Conservation (phyloP, 2,888 invertebrate species). For the Eupithecia abbreviata region DNA sequence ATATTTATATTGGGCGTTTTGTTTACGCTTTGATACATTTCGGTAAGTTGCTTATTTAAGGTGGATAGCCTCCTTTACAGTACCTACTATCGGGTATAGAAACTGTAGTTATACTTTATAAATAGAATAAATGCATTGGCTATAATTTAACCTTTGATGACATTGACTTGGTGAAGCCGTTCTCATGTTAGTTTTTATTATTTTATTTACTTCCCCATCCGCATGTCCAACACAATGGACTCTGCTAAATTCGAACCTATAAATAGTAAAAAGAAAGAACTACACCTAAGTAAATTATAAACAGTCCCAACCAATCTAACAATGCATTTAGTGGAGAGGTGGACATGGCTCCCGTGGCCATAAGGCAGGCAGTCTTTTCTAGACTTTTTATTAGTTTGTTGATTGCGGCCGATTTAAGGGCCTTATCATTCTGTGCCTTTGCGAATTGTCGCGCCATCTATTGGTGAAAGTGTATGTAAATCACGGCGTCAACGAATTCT, state of each 20-base stretch:
- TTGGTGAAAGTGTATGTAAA: background rate
- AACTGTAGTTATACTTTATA: background rate
- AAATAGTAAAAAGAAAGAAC: background rate
- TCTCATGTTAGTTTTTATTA: background rate
- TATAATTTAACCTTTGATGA: no score
- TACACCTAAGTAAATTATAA: no score
- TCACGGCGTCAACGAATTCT: background rate
- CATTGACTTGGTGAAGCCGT: background rate
- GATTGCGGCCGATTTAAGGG: no score
- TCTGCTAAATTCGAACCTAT: no score
- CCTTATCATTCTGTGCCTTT: background rate
- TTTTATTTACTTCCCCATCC: background rate
- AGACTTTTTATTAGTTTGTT: no score
- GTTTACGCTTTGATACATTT: constrained; percentile 21
- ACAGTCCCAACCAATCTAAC: no score
- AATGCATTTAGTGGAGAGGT: no score
- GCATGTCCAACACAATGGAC: background rate
- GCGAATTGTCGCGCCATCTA: background rate
- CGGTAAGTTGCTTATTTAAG: background rate
- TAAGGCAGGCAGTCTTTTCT: no score
- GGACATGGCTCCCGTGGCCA: no score
- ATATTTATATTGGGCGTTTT: constrained; percentile 22
- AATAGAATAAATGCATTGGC: background rate
- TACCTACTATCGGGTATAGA: background rate
- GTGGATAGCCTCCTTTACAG: background rate